phyloP scores from a whole-genome alignment of 2,113 vertebrate genomes.

The Rhinoptilus africanus region DNA sequence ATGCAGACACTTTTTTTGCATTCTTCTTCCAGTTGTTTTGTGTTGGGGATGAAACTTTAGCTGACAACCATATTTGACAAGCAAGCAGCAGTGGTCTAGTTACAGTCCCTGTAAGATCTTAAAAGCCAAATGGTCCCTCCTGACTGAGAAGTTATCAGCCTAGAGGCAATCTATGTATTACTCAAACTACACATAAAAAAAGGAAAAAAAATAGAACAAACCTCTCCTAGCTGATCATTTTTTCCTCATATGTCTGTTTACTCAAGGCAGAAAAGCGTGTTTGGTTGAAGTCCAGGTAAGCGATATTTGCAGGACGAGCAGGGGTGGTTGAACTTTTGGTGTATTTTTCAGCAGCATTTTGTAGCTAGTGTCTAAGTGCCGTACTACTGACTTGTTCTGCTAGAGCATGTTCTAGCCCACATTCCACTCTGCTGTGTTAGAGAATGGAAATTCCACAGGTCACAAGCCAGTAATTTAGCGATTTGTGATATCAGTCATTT shows the following conservation, averaged over 20 bases:
- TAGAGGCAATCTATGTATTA: background rate
- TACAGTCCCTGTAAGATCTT: background rate
- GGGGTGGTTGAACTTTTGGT: background rate
- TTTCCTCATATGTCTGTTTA: background rate
- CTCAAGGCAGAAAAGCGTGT: background rate
- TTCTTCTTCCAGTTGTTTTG: background rate
- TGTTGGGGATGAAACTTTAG: background rate
- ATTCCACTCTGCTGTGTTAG: background rate
- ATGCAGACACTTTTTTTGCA: background rate
- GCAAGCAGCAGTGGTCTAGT: background rate
- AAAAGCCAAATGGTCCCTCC: background rate
- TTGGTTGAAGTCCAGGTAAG: background rate
- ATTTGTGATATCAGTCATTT: background rate
- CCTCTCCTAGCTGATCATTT: background rate
- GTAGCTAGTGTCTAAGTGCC: background rate
- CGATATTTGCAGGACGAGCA: background rate
- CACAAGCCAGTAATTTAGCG: background rate
- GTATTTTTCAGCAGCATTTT: background rate
- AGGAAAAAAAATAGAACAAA: background rate
- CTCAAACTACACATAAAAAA: background rate
- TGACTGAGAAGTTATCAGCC: background rate
- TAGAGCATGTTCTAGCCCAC: background rate
- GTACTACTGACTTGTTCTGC: background rate
- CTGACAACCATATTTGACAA: background rate
- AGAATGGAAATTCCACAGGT: background rate